These are phyloP conservation scores for Epinephelus moara DNA, from an alignment of 2,113 vertebrate genomes.

Conservation along the genomic window DNA sequence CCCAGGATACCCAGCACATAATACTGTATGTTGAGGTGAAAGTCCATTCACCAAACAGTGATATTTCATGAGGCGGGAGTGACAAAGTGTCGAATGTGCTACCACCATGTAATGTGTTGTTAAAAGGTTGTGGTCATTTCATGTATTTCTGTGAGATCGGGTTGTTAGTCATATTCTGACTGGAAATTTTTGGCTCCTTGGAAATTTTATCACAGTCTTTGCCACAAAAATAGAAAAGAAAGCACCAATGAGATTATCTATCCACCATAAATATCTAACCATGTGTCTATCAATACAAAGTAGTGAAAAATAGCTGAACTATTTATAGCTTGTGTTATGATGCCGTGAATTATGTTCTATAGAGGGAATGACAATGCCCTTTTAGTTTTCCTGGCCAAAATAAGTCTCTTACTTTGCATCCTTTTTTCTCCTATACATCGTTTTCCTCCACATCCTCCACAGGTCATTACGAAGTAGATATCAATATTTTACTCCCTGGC, in stretches of 20 bases:
- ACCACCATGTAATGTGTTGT: too few species aligned
- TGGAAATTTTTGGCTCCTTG: background rate
- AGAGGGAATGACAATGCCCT: background rate
- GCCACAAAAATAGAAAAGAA: background rate
- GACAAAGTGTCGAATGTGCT: too few species aligned
- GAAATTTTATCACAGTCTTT: background rate
- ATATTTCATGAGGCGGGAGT: too few species aligned
- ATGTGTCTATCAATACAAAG: background rate
- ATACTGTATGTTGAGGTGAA: too few species aligned
- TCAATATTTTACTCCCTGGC: conserved; percentile 67
- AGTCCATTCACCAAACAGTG: too few species aligned
- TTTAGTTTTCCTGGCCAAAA: background rate
- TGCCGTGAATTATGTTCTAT: background rate
- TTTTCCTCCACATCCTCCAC: conserved; percentile 29
- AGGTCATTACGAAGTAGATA: conserved; percentile 59
- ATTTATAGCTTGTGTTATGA: background rate
- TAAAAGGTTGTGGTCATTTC: too few species aligned
- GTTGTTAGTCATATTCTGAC: background rate
- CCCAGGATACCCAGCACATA: too few species aligned
- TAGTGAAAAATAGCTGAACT: background rate
- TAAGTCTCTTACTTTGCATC: background rate
- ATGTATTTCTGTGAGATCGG: too few species aligned
- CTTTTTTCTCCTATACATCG: conserved; percentile 4
- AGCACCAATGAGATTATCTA: background rate
- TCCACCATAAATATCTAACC: background rate